A percentile compares a stretch with the other conserved stretches of the same genome.
These are phyloP conservation scores for Drosophila azteca DNA, from an alignment of 1,140 invertebrate genomes.

Conservation along the genomic window DNA sequence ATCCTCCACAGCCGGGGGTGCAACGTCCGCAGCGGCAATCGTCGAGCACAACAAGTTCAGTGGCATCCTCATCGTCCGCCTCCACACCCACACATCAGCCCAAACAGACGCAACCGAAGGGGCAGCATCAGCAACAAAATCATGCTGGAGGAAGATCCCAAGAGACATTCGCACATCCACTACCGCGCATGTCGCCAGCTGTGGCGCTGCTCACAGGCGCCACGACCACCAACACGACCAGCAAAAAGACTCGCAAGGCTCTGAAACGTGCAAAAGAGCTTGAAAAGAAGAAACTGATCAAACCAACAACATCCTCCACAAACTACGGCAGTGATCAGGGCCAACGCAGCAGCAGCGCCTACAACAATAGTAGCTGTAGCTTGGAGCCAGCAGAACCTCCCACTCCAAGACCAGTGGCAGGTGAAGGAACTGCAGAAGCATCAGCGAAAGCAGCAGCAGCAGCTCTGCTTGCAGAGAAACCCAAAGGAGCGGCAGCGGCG, in stretches of 20 bases:
- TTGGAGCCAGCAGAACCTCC: constrained; percentile 9
- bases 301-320: constrained; percentile 19
- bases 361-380: background rate
- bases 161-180: background rate
- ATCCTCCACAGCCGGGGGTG: constrained; percentile 7
- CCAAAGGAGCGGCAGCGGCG: background rate
- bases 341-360: constrained; percentile 30
- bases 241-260: constrained; percentile 52
- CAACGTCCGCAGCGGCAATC: constrained; percentile 3
- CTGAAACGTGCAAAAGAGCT: constrained; percentile 62
- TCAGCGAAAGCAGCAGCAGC: constrained; percentile 5
- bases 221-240: constrained; percentile 16
- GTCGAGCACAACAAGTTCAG: constrained; percentile 46
- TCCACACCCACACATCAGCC: constrained; percentile 65
- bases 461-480: too few species aligned
- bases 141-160: background rate
- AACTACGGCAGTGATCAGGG: constrained; percentile 18
- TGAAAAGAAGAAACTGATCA: constrained; percentile 66
- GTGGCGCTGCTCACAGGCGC: constrained; percentile 31
- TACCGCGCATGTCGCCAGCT: constrained; percentile 22
- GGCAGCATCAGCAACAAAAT: constrained; percentile 12
- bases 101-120: constrained; percentile 3
- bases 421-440: constrained; percentile 27
- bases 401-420: background rate
- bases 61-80: constrained; percentile 61